Conservation (phyloP, 2,888 invertebrate genomes). For the Globia sparganii region DNA sequence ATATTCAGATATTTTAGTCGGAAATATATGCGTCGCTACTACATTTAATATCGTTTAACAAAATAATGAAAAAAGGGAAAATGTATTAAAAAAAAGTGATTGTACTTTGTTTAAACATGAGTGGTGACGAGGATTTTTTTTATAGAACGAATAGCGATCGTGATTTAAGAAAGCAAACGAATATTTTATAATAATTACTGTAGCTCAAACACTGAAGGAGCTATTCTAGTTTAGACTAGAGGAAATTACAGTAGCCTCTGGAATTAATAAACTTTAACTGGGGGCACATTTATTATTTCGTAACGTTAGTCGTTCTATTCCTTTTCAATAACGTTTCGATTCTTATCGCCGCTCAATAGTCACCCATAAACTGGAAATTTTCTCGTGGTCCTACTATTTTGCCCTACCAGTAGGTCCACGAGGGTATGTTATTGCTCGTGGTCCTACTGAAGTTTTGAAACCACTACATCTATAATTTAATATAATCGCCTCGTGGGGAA, state of each 20-base stretch:
- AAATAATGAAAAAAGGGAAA: slow-evolving; percentile 7
- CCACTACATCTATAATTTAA: too few species aligned
- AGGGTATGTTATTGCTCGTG: too few species aligned
- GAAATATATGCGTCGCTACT: slow-evolving; percentile 39
- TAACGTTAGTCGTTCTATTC: slow-evolving; percentile 20
- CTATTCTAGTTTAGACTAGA: slow-evolving; percentile 18
- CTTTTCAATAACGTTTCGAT: slow-evolving; percentile 9
- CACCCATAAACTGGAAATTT: slow-evolving; percentile 17
- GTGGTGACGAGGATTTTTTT: slow-evolving; percentile 41
- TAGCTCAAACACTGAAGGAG: slow-evolving; percentile 35
- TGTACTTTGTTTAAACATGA: slow-evolving; percentile 31
- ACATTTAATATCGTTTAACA: slow-evolving; percentile 36
- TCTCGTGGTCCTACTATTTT: too few species aligned
- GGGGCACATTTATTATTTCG: slow-evolving; percentile 13
- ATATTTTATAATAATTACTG: slow-evolving; percentile 29
- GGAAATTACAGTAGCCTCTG: slow-evolving; percentile 11
- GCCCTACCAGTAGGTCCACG: too few species aligned
- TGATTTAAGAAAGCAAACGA: slow-evolving; percentile 27
- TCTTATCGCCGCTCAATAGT: background rate
- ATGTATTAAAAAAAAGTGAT: slow-evolving; percentile 20
- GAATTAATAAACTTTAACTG: slow-evolving; percentile 7
- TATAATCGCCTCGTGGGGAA: too few species aligned
- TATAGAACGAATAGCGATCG: slow-evolving; percentile 33
- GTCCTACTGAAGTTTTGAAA: too few species aligned
- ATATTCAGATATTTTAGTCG: slow-evolving; percentile 55